Evolutionary conservation across 2,888 invertebrate genomes (phyloP), one percentile per base, ranked within the genome.

Genomic region (Anthrax anthrax): DNA sequence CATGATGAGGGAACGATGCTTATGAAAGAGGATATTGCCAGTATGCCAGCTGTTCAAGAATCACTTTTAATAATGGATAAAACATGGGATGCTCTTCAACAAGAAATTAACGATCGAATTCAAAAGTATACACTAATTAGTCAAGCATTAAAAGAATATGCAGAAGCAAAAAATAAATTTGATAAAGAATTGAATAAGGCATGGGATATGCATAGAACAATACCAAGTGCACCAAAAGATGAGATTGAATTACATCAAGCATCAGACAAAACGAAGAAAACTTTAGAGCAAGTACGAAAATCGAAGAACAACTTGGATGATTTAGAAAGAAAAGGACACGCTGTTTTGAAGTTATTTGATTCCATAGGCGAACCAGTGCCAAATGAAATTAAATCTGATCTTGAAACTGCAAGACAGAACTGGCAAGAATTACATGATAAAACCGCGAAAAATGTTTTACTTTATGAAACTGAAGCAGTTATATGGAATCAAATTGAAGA

Each of bases 401-500:
- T 85, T 48, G 68, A 75, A 44, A 70, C 72, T 45, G 74, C 79
- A 1, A 80, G 81, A 51, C 73, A 75, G 19, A 73, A 74, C 17
- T 86, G 84, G 78, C 81, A 83, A 50, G 76, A 78, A 52, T 72
- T 77, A 1, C 80, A 83, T 56, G 81, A 84, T 51, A 75, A 76
- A 42, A 75, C 85, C 4, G 74, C 81, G 8, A 83, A 81, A 54
- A 76, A 80, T 54, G 78, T 81, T 18, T 87, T 89, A 63, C 80
- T 80, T 45, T 76, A 84, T 43, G 94, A 95, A 67, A 85, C 88
- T 0, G 90, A 94, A 65, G 74, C 84, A 0, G 81, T 87, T n/a
- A 83, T 92, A 44, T 94, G 92, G 91, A 84, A 88, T 57, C 90
- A 92, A 63, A 84, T 95, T 34, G 85, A 89, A 55, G 86, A 87